A percentile compares a stretch with the other conserved stretches of the same genome.
These are phyloP conservation scores for Pluvianellus socialis DNA, from an alignment of 2,113 vertebrate genomes.

Conservation along the genomic window DNA sequence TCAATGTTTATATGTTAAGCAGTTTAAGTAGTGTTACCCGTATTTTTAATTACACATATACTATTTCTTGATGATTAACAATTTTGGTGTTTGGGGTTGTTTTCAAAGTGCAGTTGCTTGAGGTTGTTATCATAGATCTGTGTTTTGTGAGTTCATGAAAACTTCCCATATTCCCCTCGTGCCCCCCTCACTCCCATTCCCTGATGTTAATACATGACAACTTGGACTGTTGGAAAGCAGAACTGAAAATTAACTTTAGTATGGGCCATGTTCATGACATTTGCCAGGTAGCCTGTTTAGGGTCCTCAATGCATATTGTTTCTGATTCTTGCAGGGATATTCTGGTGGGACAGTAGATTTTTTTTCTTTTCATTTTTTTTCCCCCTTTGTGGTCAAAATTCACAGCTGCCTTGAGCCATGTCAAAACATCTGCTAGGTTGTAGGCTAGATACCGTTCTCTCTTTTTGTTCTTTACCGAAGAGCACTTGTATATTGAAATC, in stretches of 20 bases:
- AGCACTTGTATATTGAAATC: neutral
- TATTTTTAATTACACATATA: neutral
- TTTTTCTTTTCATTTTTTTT: neutral
- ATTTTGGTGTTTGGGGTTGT: neutral
- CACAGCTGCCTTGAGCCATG: neutral
- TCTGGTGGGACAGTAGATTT: neutral
- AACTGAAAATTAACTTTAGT: neutral
- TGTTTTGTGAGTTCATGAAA: neutral
- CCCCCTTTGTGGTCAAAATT: neutral
- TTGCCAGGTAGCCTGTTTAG: neutral
- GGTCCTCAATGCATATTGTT: neutral
- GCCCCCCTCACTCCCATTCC: too few relatives aligned
- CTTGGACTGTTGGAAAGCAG: neutral
- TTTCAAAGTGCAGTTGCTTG: neutral
- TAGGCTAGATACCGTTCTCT: neutral
- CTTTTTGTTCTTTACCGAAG: neutral
- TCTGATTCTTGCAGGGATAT: neutral
- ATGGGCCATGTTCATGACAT: neutral
- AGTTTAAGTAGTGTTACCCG: neutral
- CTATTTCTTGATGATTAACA: neutral
- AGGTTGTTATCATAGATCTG: neutral
- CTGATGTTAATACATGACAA: neutral
- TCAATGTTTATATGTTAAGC: neutral
- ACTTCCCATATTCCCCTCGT: neutral
- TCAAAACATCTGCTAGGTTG: neutral